Base-by-base conservation (phyloP, 1,140 invertebrate species). In the Euborellia annulipes region DNA sequence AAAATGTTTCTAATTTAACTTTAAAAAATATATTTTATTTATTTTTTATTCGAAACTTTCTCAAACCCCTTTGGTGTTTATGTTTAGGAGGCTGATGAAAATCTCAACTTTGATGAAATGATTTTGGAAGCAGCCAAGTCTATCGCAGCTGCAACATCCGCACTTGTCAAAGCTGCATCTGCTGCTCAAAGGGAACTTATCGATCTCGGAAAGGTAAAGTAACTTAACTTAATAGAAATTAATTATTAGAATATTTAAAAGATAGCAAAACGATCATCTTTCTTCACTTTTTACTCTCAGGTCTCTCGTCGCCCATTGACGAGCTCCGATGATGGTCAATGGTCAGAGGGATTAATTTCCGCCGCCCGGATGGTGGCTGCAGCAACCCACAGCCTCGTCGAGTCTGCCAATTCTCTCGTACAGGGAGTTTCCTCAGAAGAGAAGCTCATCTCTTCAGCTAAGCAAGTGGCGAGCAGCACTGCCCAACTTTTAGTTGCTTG, bases 41-140 rank as follows among this genome's bases (percentile, higher is more conserved):
- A n/a, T n/a, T n/a, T n/a, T n/a, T n/a, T n/a, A n/a, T n/a, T n/a
- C n/a, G n/a, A n/a, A n/a, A n/a, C n/a, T n/a, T n/a, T n/a, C n/a
- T n/a, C n/a, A n/a, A n/a, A n/a, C n/a, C n/a, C n/a, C n/a, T n/a
- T n/a, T n/a, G n/a, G n/a, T n/a, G n/a, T n/a, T n/a, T n/a, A n/a
- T n/a, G n/a, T 59, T n/a, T 55, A 89, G 82, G 85, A 93, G 66
- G 76, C 90, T 2, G 89, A 93, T 61, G 89, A 96, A 63, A 85
- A 75, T 48, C 72, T 93, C 64, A 94, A 94, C 65, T 95, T 98
- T 67, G 95, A 99, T 61, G 94, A 98, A 63, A 95, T 98, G 82
- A 98, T 99, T 51, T 63, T 99, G 51, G 90, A 96, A 62, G 93
- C 94, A 2, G 93, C 93, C 9, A 96, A 97, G 67, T 94, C 91